Base-by-base conservation (phyloP, 2,113 vertebrate species). In the Pedetes capensis region DNA sequence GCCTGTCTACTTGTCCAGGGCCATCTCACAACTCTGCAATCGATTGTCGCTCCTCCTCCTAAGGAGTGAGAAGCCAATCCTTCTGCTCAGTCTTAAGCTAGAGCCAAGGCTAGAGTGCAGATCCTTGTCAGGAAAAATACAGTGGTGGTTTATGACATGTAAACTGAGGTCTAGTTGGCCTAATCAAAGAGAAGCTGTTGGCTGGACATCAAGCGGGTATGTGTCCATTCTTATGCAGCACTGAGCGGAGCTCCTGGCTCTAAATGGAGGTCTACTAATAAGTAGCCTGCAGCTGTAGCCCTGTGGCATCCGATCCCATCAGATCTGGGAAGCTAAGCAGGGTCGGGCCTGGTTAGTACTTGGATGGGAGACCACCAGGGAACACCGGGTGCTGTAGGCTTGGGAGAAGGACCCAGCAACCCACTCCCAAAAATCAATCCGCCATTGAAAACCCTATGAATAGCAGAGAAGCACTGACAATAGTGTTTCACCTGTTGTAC, bases 171-270 rank as follows among this genome's bases (percentile, higher is more conserved):
- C 42, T 0, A 5, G 29, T 20, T 6, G 1, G 17, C 57, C 32
- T 0, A 2, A 20, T 25, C 49, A 42, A 27, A 20, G 79, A n/a
- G 63, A 44, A 72, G 32, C 29, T 17, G 0, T 3, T 0, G 49
- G 57, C 59, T 16, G 18, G 61, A 29, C 5, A 0, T 32, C 0
- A 0, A 44, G 75, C 37, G 53, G 1, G 0, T 8, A n/a, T 23
- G 12, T 29, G 6, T 80, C 18, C 74, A 17, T 69, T 69, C 42
- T 82, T 55, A 69, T 32, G 2, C 6, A 3, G 42, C 9, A 22
- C 47, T 14, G 9, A 27, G 61, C 7, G 4, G 22, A 2, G 78
- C 87, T 16, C 1, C 39, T 7, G 55, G 51, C 59, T 69, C 22
- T 79, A 34, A 14, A 1, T 14, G 66, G 83, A 72, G 44, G 5